These are phyloP conservation scores for Zygothrica quintamaculata DNA, from an alignment of 2,888 invertebrate genomes.

Conservation along the genomic window DNA sequence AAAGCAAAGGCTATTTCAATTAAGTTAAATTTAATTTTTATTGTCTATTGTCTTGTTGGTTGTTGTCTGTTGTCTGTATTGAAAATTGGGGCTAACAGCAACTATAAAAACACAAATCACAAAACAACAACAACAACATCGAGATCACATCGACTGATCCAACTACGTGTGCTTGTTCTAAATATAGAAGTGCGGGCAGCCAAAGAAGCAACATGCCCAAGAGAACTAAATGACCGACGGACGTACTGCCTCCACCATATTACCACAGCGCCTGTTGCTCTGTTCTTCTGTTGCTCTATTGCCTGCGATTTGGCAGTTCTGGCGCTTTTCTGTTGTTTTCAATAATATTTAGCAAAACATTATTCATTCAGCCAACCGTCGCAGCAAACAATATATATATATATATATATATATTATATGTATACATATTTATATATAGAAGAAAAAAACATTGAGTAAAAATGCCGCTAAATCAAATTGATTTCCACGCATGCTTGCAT, in stretches of 20 bases:
- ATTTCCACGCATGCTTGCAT: neutral
- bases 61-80: constrained; percentile 57
- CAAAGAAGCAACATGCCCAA: constrained; percentile 59
- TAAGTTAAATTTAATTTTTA: constrained; percentile 57
- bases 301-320: constrained; percentile 41
- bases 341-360: constrained; percentile 65
- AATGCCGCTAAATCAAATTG: constrained; percentile 20
- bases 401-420: neutral
- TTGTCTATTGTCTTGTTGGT: constrained; percentile 58
- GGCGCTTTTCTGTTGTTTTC: constrained; percentile 59
- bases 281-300: constrained; percentile 5
- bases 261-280: neutral
- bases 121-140: constrained; percentile 41
- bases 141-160: constrained; percentile 67
- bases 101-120: neutral
- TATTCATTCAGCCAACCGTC: constrained; percentile 51
- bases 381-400: constrained; percentile 34
- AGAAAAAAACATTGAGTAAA: constrained; percentile 9
- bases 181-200: constrained; percentile 59
- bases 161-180: constrained; percentile 77
- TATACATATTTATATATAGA: constrained; percentile 1
- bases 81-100: constrained; percentile 54
- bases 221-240: constrained; percentile 49
- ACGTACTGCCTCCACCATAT: constrained; percentile 31
- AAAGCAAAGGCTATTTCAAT: constrained; percentile 61